phyloP scores from a whole-genome alignment of 1,140 invertebrate species.

The Piezodorus guildinii region DNA sequence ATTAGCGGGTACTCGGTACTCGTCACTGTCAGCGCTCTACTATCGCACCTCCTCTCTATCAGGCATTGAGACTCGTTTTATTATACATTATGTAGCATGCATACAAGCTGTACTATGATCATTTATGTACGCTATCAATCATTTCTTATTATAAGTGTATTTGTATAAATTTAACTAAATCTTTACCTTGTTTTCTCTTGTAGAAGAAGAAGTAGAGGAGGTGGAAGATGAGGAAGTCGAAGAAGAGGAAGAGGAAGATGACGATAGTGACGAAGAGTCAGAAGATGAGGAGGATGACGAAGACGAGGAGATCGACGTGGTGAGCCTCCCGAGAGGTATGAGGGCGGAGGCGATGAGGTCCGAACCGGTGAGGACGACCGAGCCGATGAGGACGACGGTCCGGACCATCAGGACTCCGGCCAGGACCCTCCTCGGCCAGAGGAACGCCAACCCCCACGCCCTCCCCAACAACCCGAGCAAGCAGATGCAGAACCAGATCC shows the following conservation, averaged over 20 bases:
- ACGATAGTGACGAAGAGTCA: conserved; percentile 51
- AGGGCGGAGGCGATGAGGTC: conserved; percentile 28
- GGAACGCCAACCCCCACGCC: conserved; percentile 23
- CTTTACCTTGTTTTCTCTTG: not conserved
- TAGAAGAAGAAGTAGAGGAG: conserved; percentile 5
- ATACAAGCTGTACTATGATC: too few relatives aligned
- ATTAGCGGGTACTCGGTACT: too few relatives aligned
- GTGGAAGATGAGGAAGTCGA: conserved; percentile 14
- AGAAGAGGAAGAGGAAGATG: conserved; percentile 21
- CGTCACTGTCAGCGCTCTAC: too few relatives aligned
- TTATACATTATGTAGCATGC: too few relatives aligned
- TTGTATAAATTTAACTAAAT: too few relatives aligned
- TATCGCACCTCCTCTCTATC: too few relatives aligned
- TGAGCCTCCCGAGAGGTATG: conserved; percentile 38
- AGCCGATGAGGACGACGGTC: conserved; percentile 19
- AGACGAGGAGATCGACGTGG: conserved; percentile 78
- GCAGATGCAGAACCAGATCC: not conserved
- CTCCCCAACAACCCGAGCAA: conserved; percentile 22
- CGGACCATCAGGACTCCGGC: conserved; percentile 17
- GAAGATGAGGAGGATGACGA: conserved; percentile 33
- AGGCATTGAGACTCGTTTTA: too few relatives aligned
- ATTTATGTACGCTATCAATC: too few relatives aligned
- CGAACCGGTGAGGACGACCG: conserved; percentile 6
- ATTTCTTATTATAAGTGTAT: not conserved
- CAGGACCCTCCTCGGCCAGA: conserved; percentile 24